Evolutionary conservation across 2,113 vertebrate genomes (phyloP).

Genomic region (Poecilia latipinna): DNA sequence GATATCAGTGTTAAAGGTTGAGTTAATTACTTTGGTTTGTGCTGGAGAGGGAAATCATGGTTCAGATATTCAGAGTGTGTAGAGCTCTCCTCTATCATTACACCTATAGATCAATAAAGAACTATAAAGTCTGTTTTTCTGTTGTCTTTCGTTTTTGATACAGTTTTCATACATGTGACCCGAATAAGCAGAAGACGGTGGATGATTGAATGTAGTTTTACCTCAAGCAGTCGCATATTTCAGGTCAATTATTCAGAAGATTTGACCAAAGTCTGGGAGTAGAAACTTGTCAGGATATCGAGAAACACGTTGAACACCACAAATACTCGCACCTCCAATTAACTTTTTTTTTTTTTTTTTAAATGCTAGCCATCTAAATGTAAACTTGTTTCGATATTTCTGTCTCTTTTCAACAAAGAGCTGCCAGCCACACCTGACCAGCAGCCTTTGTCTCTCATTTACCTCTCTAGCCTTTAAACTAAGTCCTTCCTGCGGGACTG

Average conservation of each 20-base stretch:
- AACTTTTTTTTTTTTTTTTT: not conserved
- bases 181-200: too few relatives aligned
- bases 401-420: conserved; percentile 30
- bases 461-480: conserved; percentile 60
- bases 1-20: conserved; percentile 28
- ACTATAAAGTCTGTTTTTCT: not conserved
- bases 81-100: not conserved
- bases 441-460: conserved; percentile 57
- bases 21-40: conserved; percentile 40
- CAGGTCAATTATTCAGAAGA: too few relatives aligned
- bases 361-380: not conserved
- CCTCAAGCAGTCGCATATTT: too few relatives aligned
- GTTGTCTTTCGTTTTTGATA: not conserved
- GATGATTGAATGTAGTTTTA: too few relatives aligned
- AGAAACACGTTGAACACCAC: too few relatives aligned
- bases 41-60: conserved; percentile 2
- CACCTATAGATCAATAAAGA: not conserved
- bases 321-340: too few relatives aligned
- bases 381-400: conserved; percentile 19
- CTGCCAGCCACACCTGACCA: conserved; percentile 48
- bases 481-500: conserved; percentile 25
- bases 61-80: conserved; percentile 26
- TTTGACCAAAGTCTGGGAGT: too few relatives aligned
- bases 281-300: too few relatives aligned
- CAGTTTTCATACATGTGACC: too few relatives aligned